Percentiles rank a stretch among this genome's conserved stretches.
phyloP scores from a whole-genome alignment of 2,113 vertebrate species.

The Hippocampus zosterae region DNA sequence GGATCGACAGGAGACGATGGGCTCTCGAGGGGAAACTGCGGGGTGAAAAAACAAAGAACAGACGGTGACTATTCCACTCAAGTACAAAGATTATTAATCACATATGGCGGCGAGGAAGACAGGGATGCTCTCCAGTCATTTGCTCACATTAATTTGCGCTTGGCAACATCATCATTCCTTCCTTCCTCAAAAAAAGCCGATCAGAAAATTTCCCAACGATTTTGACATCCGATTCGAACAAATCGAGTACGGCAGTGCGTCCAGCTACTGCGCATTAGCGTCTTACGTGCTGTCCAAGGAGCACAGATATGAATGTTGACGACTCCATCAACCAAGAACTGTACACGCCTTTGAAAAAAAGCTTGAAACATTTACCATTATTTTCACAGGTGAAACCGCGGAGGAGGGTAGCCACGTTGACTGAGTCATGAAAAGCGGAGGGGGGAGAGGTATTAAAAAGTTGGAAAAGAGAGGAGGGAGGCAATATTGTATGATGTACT shows the following conservation, averaged over 20 bases:
- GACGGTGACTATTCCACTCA: background rate
- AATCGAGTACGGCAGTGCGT: background rate
- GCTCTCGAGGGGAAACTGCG: constrained; percentile 80
- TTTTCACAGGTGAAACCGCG: background rate
- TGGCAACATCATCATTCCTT: background rate
- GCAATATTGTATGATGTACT: background rate
- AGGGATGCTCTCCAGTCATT: background rate
- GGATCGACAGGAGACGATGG: constrained; percentile 85
- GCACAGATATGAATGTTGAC: background rate
- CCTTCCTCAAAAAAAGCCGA: background rate
- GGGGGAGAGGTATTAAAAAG: background rate
- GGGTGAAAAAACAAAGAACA: constrained; percentile 9
- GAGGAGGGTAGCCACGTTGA: background rate
- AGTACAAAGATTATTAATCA: background rate
- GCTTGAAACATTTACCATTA: background rate
- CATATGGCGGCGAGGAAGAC: background rate
- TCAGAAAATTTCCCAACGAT: background rate
- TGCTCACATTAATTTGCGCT: background rate
- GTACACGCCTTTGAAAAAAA: background rate
- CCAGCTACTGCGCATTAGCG: too few species aligned
- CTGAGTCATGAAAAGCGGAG: constrained; percentile 2
- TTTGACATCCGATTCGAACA: background rate
- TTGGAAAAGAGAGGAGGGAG: background rate
- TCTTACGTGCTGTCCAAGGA: background rate
- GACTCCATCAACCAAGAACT: background rate